Evolutionary conservation across 1,140 invertebrate genomes (phyloP).

Genomic region (Centruroides vittatus): DNA sequence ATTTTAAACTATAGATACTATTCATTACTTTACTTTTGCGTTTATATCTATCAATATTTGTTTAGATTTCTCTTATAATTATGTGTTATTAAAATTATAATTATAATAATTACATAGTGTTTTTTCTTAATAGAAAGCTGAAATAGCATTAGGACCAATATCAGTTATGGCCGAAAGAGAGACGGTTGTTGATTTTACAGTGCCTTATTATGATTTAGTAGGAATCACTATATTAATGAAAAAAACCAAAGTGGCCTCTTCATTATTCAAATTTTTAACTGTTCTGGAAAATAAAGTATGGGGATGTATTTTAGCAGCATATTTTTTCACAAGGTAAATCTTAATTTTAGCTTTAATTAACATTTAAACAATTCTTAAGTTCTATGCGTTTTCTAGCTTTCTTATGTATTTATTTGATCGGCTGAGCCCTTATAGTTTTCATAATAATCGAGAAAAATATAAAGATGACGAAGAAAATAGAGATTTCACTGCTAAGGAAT

Average conservation of each 20-base stretch:
- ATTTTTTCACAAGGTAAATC: conserved; percentile 70
- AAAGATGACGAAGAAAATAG: conserved; percentile 82
- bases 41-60: neutral
- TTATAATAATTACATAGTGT: neutral
- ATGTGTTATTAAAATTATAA: neutral
- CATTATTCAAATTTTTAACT: conserved; percentile 91
- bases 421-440: conserved; percentile 78
- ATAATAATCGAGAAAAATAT: conserved; percentile 86
- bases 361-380: neutral
- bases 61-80: neutral
- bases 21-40: neutral
- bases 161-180: conserved; percentile 90
- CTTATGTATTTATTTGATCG: conserved; percentile 91
- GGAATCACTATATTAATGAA: conserved; percentile 86
- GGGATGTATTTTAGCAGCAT: conserved; percentile 88
- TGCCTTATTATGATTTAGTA: conserved; percentile 88
- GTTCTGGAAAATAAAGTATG: conserved; percentile 92
- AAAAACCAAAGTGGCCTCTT: conserved; percentile 58
- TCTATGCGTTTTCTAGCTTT: conserved; percentile 50
- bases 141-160: conserved; percentile 72
- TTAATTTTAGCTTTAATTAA: neutral
- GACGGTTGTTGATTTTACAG: conserved; percentile 86
- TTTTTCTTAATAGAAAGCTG: conserved; percentile 43
- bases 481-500: conserved; percentile 90
- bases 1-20: neutral